Evolutionary conservation across 2,113 vertebrate species (phyloP).

Genomic region (Madoqua kirkii): DNA sequence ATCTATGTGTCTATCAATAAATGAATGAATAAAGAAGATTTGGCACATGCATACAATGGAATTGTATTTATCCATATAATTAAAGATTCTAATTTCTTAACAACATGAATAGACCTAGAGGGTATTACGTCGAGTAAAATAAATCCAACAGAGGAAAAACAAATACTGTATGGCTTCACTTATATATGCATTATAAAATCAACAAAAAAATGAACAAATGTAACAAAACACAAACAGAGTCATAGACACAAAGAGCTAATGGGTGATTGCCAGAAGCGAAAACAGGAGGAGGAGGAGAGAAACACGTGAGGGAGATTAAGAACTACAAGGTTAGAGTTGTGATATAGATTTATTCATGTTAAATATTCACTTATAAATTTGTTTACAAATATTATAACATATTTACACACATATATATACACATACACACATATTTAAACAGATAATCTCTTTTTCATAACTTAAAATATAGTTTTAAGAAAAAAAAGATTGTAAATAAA

Average conservation of each 20-base stretch:
- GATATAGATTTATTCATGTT: not conserved
- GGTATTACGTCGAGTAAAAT: not conserved
- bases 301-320: not conserved
- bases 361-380: not conserved
- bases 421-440: not conserved
- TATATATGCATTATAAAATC: not conserved
- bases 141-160: not conserved
- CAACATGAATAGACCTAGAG: not conserved
- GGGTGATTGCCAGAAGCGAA: not conserved
- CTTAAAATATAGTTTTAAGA: not conserved
- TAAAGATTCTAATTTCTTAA: not conserved
- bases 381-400: not conserved
- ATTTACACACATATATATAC: too few relatives aligned
- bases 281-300: not conserved
- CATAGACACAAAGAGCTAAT: not conserved
- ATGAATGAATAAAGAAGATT: not conserved
- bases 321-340: not conserved
- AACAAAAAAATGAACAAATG: not conserved
- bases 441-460: not conserved
- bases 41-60: not conserved
- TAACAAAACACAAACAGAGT: not conserved
- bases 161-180: not conserved
- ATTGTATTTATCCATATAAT: not conserved
- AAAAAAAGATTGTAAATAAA: not conserved
- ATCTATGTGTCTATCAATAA: not conserved